These are phyloP conservation scores for Mus minutoides DNA, from an alignment of 2,797 vertebrate genomes.

Conservation along the genomic window DNA sequence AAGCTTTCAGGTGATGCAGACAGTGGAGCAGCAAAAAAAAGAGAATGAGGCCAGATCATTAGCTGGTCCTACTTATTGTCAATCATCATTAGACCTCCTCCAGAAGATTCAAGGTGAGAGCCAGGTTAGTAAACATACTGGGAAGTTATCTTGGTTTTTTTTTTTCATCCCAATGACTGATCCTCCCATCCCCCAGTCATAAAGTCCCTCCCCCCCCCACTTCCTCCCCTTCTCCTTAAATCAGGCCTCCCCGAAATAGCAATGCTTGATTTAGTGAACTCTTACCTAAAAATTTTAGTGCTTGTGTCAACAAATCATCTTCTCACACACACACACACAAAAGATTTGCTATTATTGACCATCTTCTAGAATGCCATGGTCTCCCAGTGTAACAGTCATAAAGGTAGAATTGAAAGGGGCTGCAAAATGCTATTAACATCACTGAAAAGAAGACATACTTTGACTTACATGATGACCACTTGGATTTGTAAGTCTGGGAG, in stretches of 20 bases:
- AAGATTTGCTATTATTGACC: slow-evolving; percentile 41
- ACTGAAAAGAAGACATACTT: slow-evolving; percentile 20
- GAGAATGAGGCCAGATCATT: not conserved
- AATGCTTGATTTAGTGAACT: not conserved
- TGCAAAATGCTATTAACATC: not conserved
- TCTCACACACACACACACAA: not conserved
- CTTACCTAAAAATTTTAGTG: slow-evolving; percentile 32
- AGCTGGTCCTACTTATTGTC: not conserved
- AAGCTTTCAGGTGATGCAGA: not conserved
- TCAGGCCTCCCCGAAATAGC: not conserved
- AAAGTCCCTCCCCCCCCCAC: not conserved
- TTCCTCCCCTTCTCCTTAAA: not conserved
- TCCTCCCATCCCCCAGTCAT: not conserved
- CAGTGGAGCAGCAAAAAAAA: not conserved
- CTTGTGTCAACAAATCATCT: slow-evolving; percentile 40
- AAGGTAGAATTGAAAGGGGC: slow-evolving; percentile 12
- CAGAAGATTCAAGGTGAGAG: not conserved
- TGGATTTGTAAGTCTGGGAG: slow-evolving; percentile 20
- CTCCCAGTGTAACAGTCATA: slow-evolving; percentile 13
- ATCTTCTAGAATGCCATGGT: not conserved
- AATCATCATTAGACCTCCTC: not conserved
- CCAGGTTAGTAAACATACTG: not conserved
- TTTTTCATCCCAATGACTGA: not conserved
- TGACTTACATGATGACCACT: slow-evolving; percentile 31
- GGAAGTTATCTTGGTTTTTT: not conserved